A percentile compares a stretch with the other conserved stretches of the same genome.
phyloP scores from a whole-genome alignment of 2,888 invertebrate genomes.

The Clostera curtula region DNA sequence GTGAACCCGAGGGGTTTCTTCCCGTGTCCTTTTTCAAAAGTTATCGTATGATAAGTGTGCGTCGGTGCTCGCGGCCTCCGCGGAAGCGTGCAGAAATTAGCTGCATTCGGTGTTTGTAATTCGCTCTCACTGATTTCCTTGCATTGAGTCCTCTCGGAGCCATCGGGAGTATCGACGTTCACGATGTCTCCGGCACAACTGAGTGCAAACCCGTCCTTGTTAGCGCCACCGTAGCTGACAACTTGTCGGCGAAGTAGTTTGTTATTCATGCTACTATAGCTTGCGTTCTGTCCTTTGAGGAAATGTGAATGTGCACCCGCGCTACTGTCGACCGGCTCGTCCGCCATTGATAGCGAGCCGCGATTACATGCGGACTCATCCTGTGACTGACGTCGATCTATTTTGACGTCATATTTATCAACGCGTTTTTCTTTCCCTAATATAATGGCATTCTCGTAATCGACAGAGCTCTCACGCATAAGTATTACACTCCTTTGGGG shows the following conservation, averaged over 20 bases:
- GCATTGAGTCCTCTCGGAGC: constrained; percentile 44
- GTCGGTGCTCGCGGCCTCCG: constrained; percentile 80
- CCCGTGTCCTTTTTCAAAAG: constrained; percentile 86
- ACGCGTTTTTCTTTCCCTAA: constrained; percentile 66
- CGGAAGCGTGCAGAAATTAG: constrained; percentile 84
- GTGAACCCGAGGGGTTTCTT: constrained; percentile 92
- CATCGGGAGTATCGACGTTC: constrained; percentile 57
- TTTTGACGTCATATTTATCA: constrained; percentile 76
- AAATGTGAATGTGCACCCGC: constrained; percentile 70
- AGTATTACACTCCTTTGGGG: constrained; percentile 36
- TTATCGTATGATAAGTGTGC: constrained; percentile 82
- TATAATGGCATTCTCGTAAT: constrained; percentile 79
- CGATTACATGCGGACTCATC: constrained; percentile 71
- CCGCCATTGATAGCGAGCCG: constrained; percentile 60
- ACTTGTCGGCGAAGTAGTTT: constrained; percentile 73
- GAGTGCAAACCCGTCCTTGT: constrained; percentile 56
- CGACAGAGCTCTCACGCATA: constrained; percentile 81
- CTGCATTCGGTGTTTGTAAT: constrained; percentile 59
- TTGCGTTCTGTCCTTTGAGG: constrained; percentile 76
- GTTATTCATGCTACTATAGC: constrained; percentile 77
- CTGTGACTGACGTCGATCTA: constrained; percentile 78
- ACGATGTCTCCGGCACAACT: constrained; percentile 58
- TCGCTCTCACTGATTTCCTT: constrained; percentile 54
- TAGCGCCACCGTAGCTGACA: constrained; percentile 70
- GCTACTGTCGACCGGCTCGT: constrained; percentile 53